Evolutionary conservation across 2,888 invertebrate species (phyloP), one percentile per base, ranked within the genome.

Genomic region (Azorinus chamasolen): DNA sequence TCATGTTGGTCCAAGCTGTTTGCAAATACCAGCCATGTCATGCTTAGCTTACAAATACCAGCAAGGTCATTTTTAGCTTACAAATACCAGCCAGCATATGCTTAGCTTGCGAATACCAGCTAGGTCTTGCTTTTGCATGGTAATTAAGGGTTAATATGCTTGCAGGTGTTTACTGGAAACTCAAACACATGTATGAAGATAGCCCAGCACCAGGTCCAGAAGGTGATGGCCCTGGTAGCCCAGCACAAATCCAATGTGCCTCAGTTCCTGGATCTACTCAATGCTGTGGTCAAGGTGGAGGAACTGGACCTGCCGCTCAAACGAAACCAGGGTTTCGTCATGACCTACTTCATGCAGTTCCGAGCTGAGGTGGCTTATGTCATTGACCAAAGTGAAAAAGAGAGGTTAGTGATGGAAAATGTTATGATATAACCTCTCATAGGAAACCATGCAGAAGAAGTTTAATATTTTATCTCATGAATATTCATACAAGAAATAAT

Each of bases 341-440:
- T 93, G 91, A 92, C 91, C 64, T 92, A 91, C 83, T 91, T 93
- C 81, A 92, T 93, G 92, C 92, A 92, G 85, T 89, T 88, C 66
- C 73, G 91, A 20, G 57, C 87, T 1, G 91, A 91, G 18, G 89
- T 93, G 8, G 92, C 91, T 18, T 72, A 77, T 43, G 84, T 92
- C n/a, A 88, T 92, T 27, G 93, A 93, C 71, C 85, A 87, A 27
- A 76, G 85, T 39, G 84, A 85, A 37, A 81, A 88, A 25, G 63
- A 84, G 16, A 87, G 90, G 91, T 91, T 68, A 18, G 20, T 27
- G 32, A 10, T 32, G n/a, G n/a, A n/a, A n/a, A n/a, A n/a, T n/a
- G n/a, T n/a, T n/a, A n/a, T n/a, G n/a, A n/a, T n/a, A n/a, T n/a
- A n/a, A n/a, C n/a, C n/a, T n/a, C n/a, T n/a, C n/a, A n/a, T n/a